Conservation (phyloP, 1,140 invertebrate genomes). For the Brachionus asplanchnoidis region DNA sequence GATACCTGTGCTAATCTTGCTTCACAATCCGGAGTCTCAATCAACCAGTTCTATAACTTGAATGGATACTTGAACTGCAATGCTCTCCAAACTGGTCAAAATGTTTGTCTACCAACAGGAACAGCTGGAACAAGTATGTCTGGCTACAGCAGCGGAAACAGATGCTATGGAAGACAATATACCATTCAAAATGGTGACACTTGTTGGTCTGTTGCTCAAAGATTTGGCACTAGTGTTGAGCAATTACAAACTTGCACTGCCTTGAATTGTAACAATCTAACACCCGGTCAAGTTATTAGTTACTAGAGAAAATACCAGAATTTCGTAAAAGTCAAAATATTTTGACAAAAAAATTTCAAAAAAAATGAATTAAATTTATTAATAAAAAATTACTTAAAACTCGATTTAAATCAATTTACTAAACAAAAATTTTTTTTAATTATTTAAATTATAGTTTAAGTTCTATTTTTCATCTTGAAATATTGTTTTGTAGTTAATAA, state of each 20-base stretch:
- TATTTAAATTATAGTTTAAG: too few relatives aligned
- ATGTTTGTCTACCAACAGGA: neutral
- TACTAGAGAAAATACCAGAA: neutral
- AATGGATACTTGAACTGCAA: neutral
- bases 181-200: neutral
- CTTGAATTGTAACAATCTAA: neutral
- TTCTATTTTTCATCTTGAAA: too few relatives aligned
- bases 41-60: neutral
- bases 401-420: too few relatives aligned
- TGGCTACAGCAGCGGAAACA: neutral
- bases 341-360: too few relatives aligned
- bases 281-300: neutral
- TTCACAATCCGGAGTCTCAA: neutral
- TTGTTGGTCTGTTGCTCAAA: neutral
- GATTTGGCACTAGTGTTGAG: neutral
- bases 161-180: neutral
- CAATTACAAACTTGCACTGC: constrained; percentile 1
- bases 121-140: neutral
- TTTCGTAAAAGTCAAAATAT: neutral
- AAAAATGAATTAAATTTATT: too few relatives aligned
- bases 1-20: neutral
- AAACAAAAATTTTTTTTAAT: too few relatives aligned
- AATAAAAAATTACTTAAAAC: too few relatives aligned
- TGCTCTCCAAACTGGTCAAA: neutral
- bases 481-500: too few relatives aligned